A percentile compares a stretch with the other conserved stretches of the same genome.
These are phyloP conservation scores for Lamellibrachia satsuma DNA, from an alignment of 2,888 invertebrate species.

Conservation along the genomic window DNA sequence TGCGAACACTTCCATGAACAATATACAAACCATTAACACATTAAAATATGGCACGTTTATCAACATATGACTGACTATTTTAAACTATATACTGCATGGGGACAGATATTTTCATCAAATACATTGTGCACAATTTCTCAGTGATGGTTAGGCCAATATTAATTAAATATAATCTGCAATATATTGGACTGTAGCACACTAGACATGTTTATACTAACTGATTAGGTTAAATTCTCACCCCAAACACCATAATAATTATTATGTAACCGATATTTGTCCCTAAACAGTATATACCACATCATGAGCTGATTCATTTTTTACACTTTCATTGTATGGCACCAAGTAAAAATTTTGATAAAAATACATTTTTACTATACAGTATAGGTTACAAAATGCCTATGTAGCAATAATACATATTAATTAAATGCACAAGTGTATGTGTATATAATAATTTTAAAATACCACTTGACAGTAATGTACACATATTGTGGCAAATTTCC, in stretches of 20 bases:
- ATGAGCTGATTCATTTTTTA: neutral
- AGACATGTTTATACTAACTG: too few species aligned
- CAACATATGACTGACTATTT: neutral
- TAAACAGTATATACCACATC: neutral
- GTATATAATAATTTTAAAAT: neutral
- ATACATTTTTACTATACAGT: neutral
- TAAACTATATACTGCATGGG: neutral
- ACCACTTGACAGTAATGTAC: neutral
- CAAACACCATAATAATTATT: too few species aligned
- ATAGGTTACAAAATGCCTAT: neutral
- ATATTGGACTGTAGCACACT: neutral
- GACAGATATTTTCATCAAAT: neutral
- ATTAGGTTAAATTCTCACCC: too few species aligned
- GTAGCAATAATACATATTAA: neutral
- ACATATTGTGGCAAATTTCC: neutral
- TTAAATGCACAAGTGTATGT: slow-evolving; percentile 12
- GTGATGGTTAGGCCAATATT: neutral
- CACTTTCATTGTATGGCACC: neutral
- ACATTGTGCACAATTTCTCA: neutral
- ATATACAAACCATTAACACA: neutral
- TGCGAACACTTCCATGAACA: neutral
- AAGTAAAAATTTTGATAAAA: neutral
- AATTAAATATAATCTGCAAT: neutral
- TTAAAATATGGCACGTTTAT: neutral
- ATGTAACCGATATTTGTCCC: too few species aligned